A percentile compares a stretch with the other conserved stretches of the same genome.
These are phyloP conservation scores for Xylocampa areola DNA, from an alignment of 2,888 invertebrate species.

Conservation along the genomic window DNA sequence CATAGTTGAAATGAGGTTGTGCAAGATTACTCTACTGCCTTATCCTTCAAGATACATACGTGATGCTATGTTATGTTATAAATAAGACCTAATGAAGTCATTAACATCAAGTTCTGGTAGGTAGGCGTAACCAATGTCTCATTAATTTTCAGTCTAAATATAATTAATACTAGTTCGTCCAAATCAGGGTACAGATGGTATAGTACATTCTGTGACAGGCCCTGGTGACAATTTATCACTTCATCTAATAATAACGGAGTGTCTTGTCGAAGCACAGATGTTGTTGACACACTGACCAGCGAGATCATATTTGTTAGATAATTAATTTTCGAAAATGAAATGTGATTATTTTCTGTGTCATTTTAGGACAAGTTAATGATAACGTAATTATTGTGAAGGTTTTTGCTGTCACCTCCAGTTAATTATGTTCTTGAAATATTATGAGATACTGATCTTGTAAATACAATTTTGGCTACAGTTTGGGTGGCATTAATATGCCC, in stretches of 20 bases:
- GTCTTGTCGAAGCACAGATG: conserved; percentile 73
- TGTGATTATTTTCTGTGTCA: conserved; percentile 7
- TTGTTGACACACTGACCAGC: conserved; percentile 62
- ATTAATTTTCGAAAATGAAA: conserved; percentile 40
- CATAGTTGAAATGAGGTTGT: too few relatives aligned
- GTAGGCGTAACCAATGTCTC: conserved; percentile 31
- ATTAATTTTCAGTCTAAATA: conserved; percentile 48
- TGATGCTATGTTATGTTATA: not conserved
- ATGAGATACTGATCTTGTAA: too few relatives aligned
- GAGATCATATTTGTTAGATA: conserved; percentile 36
- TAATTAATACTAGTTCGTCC: conserved; percentile 52
- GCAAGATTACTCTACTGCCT: too few relatives aligned
- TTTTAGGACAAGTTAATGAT: conserved; percentile 2
- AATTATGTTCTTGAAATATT: too few relatives aligned
- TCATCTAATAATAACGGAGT: conserved; percentile 69
- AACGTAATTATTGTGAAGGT: not conserved
- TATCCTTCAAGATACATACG: too few relatives aligned
- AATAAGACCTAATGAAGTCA: conserved; percentile 11
- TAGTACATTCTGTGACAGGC: conserved; percentile 46
- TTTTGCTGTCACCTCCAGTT: not conserved
- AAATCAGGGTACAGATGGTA: conserved; percentile 42
- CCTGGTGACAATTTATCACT: conserved; percentile 70
- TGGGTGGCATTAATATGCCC: too few relatives aligned
- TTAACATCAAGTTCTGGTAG: conserved; percentile 7
- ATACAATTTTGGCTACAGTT: too few relatives aligned